phyloP scores from a whole-genome alignment of 2,888 invertebrate genomes.

The Callyntrura guangdongensis region DNA sequence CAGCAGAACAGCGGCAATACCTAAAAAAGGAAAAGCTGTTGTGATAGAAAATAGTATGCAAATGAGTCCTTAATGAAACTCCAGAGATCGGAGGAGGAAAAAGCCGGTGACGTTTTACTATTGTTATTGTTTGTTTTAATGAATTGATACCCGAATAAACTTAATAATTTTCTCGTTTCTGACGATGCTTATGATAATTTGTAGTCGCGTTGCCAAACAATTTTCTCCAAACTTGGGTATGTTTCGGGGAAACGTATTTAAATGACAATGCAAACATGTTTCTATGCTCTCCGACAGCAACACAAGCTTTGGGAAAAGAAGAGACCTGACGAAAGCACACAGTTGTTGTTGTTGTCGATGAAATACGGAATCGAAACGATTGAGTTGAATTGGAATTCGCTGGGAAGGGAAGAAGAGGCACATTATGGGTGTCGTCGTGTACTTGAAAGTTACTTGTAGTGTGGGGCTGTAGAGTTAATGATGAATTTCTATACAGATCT shows the following conservation, averaged over 20 bases:
- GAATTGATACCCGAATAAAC: slow-evolving; percentile 11
- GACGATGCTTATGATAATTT: slow-evolving; percentile 24
- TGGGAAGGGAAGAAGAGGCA: no score
- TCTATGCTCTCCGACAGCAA: no score
- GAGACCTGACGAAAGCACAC: background rate
- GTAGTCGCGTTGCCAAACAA: background rate
- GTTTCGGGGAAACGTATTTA: background rate
- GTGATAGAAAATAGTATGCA: slow-evolving; percentile 51
- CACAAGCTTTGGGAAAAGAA: background rate
- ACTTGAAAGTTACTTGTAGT: background rate
- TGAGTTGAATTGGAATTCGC: no score
- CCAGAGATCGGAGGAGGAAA: background rate
- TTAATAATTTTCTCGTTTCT: slow-evolving; percentile 31
- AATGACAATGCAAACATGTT: background rate
- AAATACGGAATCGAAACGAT: background rate
- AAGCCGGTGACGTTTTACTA: background rate
- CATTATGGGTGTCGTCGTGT: background rate
- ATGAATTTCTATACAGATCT: slow-evolving; percentile 11
- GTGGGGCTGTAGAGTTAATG: slow-evolving; percentile 2
- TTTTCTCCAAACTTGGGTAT: no score
- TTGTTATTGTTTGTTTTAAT: slow-evolving; percentile 36
- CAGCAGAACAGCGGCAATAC: no score
- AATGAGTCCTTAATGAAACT: slow-evolving; percentile 57
- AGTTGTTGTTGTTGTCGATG: background rate
- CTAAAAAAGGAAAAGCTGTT: slow-evolving; percentile 38